Evolutionary conservation across 92 coral and sea anemone species (phyloP).

Genomic region (Siderastrea radians): DNA sequence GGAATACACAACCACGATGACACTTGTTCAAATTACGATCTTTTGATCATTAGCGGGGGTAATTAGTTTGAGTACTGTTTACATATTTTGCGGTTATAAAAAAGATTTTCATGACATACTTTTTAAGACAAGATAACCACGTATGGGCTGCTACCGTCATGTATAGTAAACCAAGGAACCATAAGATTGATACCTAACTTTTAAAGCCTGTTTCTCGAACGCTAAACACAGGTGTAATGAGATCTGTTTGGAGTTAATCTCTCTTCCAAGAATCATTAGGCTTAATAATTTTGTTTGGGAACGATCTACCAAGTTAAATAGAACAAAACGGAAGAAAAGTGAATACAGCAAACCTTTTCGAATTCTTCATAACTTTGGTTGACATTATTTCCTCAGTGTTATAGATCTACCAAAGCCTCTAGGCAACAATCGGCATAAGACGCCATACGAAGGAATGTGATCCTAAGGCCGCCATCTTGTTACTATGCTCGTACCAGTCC

Average conservation of each 20-base stretch:
- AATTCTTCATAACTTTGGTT: constrained; percentile 1
- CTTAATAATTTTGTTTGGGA: not conserved
- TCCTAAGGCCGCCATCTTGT: constrained; percentile 19
- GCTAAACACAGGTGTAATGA: not conserved
- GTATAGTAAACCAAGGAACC: not conserved
- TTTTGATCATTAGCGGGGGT: not conserved
- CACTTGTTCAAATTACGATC: not conserved
- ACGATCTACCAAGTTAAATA: not conserved
- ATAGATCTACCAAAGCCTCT: not conserved
- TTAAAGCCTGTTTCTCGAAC: not conserved
- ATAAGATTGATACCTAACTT: not conserved
- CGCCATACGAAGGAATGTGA: constrained; percentile 23
- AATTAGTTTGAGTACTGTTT: not conserved
- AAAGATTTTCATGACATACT: not conserved
- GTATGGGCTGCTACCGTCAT: not conserved
- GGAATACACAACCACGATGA: too few relatives aligned
- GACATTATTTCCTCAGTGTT: not conserved
- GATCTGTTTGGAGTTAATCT: not conserved
- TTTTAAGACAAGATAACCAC: not conserved
- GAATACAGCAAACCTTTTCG: not conserved
- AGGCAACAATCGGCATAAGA: constrained; percentile 3
- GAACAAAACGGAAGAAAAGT: not conserved
- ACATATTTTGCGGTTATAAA: not conserved
- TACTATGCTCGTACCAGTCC: constrained; percentile 42
- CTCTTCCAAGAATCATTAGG: not conserved